phyloP scores from a whole-genome alignment of 2,888 invertebrate genomes.

The Callyntrura guangdongensis region DNA sequence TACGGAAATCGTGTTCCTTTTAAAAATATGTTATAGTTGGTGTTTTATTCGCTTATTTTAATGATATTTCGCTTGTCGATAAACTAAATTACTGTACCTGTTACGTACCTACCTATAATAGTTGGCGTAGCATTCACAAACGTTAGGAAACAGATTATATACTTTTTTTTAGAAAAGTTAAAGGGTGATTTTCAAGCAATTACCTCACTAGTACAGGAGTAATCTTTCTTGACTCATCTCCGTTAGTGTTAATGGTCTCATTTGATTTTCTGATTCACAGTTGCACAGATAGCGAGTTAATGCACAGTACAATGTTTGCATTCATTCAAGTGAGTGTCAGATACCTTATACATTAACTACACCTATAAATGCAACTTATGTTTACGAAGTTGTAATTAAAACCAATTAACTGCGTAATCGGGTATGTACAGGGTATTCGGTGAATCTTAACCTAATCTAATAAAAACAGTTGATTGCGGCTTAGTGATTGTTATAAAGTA shows the following conservation, averaged over 20 bases:
- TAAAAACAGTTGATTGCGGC: slow-evolving; percentile 73
- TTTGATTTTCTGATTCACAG: not conserved
- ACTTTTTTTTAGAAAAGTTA: not conserved
- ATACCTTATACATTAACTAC: not conserved
- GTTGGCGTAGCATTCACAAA: slow-evolving; percentile 14
- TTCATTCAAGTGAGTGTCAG: not conserved
- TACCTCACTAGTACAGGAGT: not conserved
- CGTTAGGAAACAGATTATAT: not conserved
- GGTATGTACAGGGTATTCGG: slow-evolving; percentile 23
- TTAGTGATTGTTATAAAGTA: slow-evolving; percentile 76
- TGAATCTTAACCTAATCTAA: slow-evolving; percentile 40
- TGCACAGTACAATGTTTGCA: not conserved
- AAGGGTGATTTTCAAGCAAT: not conserved
- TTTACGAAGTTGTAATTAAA: not conserved
- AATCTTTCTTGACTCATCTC: no score
- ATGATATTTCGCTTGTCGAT: slow-evolving; percentile 23
- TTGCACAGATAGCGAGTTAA: no score
- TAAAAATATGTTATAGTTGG: slow-evolving; percentile 66
- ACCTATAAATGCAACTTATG: slow-evolving; percentile 11
- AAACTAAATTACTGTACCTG: not conserved
- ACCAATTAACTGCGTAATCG: slow-evolving; percentile 21
- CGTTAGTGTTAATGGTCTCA: no score
- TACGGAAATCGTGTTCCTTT: slow-evolving; percentile 53
- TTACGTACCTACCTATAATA: slow-evolving; percentile 9
- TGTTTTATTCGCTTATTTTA: slow-evolving; percentile 19